Percentiles rank a stretch among this genome's conserved stretches.
Evolutionary conservation across 2,113 vertebrate genomes (phyloP).

Genomic region (Formicarius rufipectus): DNA sequence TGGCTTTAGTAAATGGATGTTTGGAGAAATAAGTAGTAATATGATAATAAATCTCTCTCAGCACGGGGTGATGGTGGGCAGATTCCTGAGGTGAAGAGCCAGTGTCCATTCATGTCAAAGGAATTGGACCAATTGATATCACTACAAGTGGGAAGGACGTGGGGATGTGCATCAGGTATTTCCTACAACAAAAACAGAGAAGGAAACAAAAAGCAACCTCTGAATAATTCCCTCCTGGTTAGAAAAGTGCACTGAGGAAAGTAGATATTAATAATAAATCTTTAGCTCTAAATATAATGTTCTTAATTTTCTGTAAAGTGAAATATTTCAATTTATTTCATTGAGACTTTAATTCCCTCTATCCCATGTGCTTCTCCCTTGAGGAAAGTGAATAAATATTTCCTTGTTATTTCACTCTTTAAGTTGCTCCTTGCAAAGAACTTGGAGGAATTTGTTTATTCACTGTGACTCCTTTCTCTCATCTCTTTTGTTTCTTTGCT

Average conservation of each 20-base stretch:
- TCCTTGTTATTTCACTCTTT: not conserved
- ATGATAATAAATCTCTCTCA: not conserved
- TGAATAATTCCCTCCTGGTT: not conserved
- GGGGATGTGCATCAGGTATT: not conserved
- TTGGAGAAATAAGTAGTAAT: not conserved
- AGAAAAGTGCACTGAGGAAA: not conserved
- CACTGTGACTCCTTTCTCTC: not conserved
- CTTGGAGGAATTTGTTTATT: conserved; percentile 17
- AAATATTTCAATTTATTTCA: conserved; percentile 13
- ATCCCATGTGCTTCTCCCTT: not conserved
- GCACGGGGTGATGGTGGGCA: not conserved
- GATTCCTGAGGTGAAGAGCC: not conserved
- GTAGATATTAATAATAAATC: conserved; percentile 2
- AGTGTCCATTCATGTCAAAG: accelerated
- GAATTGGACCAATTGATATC: not conserved
- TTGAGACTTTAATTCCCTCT: not conserved
- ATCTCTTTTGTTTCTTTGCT: not conserved
- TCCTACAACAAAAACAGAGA: not conserved
- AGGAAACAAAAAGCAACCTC: not conserved
- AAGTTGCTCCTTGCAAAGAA: not conserved
- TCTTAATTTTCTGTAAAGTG: conserved; percentile 5
- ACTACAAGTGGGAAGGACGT: not conserved
- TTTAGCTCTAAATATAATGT: not conserved
- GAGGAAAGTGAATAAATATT: conserved; percentile 36
- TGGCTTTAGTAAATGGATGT: not conserved